Evolutionary conservation across 2,797 vertebrate species (phyloP).

Genomic region (Agapornis canus): DNA sequence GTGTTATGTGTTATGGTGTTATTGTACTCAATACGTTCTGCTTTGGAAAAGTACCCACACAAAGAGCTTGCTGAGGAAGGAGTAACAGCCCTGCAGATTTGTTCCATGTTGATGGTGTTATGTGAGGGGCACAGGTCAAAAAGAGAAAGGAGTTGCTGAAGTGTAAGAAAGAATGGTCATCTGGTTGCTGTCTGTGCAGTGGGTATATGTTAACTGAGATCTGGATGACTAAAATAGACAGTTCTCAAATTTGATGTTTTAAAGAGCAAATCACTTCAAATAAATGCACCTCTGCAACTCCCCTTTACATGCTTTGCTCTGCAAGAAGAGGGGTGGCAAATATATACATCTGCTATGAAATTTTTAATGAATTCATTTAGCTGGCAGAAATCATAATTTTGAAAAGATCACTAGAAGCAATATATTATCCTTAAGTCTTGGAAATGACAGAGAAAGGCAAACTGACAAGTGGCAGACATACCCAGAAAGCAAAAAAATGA

Average conservation of each 20-base stretch:
- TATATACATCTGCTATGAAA: neutral
- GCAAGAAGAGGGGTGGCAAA: neutral
- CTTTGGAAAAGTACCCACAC: neutral
- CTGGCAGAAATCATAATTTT: neutral
- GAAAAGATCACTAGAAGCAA: neutral
- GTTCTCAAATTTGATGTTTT: neutral
- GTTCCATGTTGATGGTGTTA: fast-evolving
- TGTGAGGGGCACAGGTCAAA: neutral
- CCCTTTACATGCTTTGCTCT: neutral
- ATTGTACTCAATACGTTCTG: neutral
- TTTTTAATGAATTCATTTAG: neutral
- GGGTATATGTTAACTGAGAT: neutral
- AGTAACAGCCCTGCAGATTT: neutral
- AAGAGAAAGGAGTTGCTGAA: neutral
- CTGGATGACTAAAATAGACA: neutral
- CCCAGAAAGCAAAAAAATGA: slow-evolving; percentile 2
- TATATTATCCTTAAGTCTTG: neutral
- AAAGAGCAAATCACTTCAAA: neutral
- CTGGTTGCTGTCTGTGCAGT: neutral
- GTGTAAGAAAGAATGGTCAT: neutral
- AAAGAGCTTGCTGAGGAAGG: neutral
- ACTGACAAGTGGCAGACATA: neutral
- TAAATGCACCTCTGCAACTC: neutral
- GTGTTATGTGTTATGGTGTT: too few species aligned
- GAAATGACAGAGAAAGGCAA: neutral